A percentile compares a stretch with the other conserved stretches of the same genome.
phyloP scores from a whole-genome alignment of 2,888 invertebrate species.

The Trachelus iudaicus region DNA sequence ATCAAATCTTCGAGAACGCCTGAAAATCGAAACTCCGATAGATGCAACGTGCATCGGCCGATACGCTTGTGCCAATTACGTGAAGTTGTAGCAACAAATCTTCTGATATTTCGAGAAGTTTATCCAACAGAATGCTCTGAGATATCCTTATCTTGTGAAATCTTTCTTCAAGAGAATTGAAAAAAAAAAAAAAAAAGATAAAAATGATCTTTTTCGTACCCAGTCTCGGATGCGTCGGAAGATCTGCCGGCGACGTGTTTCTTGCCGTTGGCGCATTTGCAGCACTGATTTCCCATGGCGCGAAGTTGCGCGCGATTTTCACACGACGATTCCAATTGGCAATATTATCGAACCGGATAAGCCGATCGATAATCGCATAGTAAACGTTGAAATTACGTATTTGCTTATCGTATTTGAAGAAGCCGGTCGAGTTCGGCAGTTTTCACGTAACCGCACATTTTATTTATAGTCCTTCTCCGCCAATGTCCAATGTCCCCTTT shows the following conservation, averaged over 20 bases:
- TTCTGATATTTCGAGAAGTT: conserved; percentile 48
- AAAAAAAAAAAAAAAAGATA: background rate
- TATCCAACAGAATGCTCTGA: conserved; percentile 20
- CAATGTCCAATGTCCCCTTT: conserved; percentile 13
- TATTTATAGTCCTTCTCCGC: conserved; percentile 23
- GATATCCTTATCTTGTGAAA: background rate
- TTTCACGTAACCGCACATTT: conserved; percentile 34
- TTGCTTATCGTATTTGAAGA: conserved; percentile 2
- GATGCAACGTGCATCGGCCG: background rate
- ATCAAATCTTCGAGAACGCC: background rate
- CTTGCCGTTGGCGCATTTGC: conserved; percentile 62
- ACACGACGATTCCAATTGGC: background rate
- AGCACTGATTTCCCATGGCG: conserved; percentile 63
- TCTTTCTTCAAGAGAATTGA: background rate
- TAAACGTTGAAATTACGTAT: background rate
- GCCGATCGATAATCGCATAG: background rate
- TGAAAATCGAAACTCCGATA: conserved; percentile 11
- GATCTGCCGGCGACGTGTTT: conserved; percentile 44
- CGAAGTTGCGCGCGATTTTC: background rate
- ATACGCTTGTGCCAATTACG: conserved; percentile 34
- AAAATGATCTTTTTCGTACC: conserved; percentile 29
- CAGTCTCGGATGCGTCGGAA: conserved; percentile 45
- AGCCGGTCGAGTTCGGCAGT: conserved; percentile 10
- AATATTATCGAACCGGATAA: background rate
- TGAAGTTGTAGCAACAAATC: conserved; percentile 34